These are phyloP conservation scores for Parazoanthus darwini DNA, from an alignment of 92 coral and sea anemone genomes.

Conservation along the genomic window DNA sequence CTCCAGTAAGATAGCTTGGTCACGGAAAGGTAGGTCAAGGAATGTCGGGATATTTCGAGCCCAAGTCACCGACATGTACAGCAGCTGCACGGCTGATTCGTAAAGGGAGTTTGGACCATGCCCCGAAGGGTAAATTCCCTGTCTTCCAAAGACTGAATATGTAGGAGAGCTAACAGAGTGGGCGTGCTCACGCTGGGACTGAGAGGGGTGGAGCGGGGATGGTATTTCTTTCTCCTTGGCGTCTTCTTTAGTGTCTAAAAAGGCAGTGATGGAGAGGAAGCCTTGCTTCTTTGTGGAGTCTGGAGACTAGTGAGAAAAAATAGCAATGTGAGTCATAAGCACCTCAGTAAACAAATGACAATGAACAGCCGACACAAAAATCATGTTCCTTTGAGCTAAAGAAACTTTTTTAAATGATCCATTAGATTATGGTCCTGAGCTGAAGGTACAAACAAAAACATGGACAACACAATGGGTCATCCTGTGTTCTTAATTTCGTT, in stretches of 20 bases:
- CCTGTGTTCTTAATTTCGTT: too few relatives aligned
- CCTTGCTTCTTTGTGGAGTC: conserved; percentile 84
- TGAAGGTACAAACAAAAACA: too few relatives aligned
- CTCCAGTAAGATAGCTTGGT: conserved; percentile 96
- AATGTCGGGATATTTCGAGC: conserved; percentile 97
- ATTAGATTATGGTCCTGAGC: too few relatives aligned
- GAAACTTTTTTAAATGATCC: too few relatives aligned
- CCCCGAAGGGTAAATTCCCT: conserved; percentile 1
- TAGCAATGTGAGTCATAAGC: too few relatives aligned
- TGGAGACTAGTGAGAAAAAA: conserved; percentile 58
- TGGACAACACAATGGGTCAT: too few relatives aligned
- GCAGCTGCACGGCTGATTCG: conserved; percentile 93
- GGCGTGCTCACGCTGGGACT: conserved; percentile 29
- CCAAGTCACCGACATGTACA: conserved; percentile 99
- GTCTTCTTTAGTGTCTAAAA: conserved; percentile 67
- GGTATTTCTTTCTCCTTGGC: conserved; percentile 27
- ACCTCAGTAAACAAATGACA: too few relatives aligned
- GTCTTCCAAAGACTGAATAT: conserved; percentile 10
- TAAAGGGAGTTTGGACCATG: conserved; percentile 63
- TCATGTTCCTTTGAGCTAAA: background rate
- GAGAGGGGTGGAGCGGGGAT: conserved; percentile 48
- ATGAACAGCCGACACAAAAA: background rate
- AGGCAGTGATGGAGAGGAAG: conserved; percentile 75
- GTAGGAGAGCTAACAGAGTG: conserved; percentile 30
- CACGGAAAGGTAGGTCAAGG: conserved; percentile 97